These are phyloP conservation scores for Saimiri boliviensis DNA, from an alignment of 2,113 vertebrate species.

Conservation along the genomic window DNA sequence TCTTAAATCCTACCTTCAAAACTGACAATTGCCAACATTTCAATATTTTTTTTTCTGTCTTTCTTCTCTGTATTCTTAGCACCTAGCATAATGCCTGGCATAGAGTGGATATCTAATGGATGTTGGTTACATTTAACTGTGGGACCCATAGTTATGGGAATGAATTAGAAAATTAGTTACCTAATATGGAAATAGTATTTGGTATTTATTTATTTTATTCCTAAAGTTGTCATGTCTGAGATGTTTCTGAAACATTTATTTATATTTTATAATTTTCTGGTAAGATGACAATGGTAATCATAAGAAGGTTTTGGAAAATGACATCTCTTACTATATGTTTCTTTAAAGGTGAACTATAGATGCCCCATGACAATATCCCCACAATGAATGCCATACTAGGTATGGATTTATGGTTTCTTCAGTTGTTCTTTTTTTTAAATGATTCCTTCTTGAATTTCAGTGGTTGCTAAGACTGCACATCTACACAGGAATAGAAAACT, in stretches of 20 bases:
- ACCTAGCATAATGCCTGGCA: not conserved
- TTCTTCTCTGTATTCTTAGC: not conserved
- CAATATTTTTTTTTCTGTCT: not conserved
- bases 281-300: not conserved
- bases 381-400: conserved; percentile 18
- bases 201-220: conserved; percentile 7
- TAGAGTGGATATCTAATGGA: not conserved
- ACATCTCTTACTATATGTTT: not conserved
- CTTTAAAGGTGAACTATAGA: conserved; percentile 8
- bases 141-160: not conserved
- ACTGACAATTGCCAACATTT: not conserved
- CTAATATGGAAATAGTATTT: not conserved
- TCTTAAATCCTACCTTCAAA: not conserved
- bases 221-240: not conserved
- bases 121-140: not conserved
- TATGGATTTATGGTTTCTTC: conserved; percentile 50
- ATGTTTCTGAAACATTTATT: conserved; percentile 1
- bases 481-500: conserved; percentile 52
- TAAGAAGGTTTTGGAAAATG: conserved; percentile 32
- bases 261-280: conserved; percentile 21
- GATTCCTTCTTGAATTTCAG: conserved; percentile 58
- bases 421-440: not conserved
- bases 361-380: not conserved
- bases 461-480: not conserved
- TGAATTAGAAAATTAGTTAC: not conserved